A percentile compares a stretch with the other conserved stretches of the same genome.
phyloP scores from a whole-genome alignment of 2,797 vertebrate genomes.

The Chaenodraco wilsoni region DNA sequence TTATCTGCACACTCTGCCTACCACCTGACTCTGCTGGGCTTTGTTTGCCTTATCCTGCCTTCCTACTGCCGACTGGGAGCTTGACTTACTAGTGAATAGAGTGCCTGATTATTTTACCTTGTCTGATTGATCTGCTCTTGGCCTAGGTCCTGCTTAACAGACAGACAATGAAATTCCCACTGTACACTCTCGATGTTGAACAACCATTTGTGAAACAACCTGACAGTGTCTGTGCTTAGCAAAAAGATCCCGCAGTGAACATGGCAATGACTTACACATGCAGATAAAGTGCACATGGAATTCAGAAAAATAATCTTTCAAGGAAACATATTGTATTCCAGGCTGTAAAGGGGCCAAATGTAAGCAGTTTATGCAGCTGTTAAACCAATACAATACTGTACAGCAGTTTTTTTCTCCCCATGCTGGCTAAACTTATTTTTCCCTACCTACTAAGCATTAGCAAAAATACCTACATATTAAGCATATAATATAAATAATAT shows the following conservation, averaged over 20 bases:
- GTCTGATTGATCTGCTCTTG: slow-evolving; percentile 32
- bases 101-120: slow-evolving; percentile 34
- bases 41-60: slow-evolving; percentile 38
- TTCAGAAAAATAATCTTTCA: not conserved
- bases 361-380: slow-evolving; percentile 13
- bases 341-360: not conserved
- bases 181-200: slow-evolving; percentile 18
- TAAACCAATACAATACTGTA: slow-evolving; percentile 5
- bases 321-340: not conserved
- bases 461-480: not conserved
- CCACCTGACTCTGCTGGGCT: slow-evolving; percentile 16
- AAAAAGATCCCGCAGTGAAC: not conserved
- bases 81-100: slow-evolving; percentile 21
- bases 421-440: not conserved
- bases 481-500: not conserved
- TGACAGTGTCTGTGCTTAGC: not conserved
- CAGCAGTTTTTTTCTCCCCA: not conserved
- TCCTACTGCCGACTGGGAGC: slow-evolving; percentile 24
- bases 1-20: slow-evolving; percentile 25
- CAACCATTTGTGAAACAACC: slow-evolving; percentile 16
- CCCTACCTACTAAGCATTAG: slow-evolving; percentile 5
- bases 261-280: no score
- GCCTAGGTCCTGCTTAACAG: slow-evolving; percentile 11
- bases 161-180: slow-evolving; percentile 32
- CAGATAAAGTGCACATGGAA: not conserved